Conservation (phyloP, 2,113 vertebrate genomes). For the Chaetops frenatus region DNA sequence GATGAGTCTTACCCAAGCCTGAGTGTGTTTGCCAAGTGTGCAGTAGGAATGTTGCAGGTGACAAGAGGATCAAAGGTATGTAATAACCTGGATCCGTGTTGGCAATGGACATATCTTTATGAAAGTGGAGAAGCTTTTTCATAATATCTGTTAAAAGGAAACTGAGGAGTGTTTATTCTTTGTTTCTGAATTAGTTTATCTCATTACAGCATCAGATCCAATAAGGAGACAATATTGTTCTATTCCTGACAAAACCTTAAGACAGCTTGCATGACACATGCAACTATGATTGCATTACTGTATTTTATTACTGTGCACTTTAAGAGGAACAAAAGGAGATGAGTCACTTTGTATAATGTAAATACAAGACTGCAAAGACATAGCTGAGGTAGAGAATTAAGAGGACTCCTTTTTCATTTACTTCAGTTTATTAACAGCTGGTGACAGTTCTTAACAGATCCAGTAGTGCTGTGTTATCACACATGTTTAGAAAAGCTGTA, state of each 20-base stretch:
- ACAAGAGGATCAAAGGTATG: background rate
- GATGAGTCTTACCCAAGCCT: rapidly evolving
- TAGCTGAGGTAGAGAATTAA: background rate
- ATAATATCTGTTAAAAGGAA: background rate
- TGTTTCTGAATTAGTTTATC: background rate
- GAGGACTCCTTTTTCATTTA: background rate
- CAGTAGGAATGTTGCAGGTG: background rate
- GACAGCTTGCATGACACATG: background rate
- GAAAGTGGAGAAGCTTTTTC: background rate
- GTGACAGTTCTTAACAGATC: background rate
- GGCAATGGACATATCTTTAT: background rate
- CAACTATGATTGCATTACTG: background rate
- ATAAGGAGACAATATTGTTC: background rate
- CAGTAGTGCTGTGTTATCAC: background rate
- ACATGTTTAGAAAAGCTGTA: background rate
- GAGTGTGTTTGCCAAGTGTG: background rate
- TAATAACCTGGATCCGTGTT: background rate
- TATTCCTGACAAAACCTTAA: background rate
- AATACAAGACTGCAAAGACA: background rate
- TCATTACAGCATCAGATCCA: background rate
- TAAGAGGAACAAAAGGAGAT: background rate
- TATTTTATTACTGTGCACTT: background rate
- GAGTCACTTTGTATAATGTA: background rate
- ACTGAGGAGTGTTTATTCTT: background rate
- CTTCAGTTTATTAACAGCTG: background rate